A percentile compares a stretch with the other conserved stretches of the same genome.
Conservation (phyloP, 2,113 vertebrate species). For the Caranx melampygus region DNA sequence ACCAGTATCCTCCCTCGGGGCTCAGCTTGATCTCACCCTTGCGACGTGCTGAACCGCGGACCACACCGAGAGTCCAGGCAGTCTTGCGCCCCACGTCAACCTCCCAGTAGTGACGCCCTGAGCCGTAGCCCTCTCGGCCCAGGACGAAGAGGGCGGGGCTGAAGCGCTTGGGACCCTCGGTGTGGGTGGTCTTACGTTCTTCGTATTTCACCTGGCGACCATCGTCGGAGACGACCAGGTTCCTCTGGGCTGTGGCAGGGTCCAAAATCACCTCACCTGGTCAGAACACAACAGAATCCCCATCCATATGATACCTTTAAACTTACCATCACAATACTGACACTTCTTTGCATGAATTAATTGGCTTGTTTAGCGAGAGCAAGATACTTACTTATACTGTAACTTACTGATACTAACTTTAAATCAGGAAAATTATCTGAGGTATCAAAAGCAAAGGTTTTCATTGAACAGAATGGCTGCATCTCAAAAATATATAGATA, state of each 20-base stretch:
- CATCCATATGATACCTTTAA: too few relatives aligned
- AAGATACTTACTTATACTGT: too few relatives aligned
- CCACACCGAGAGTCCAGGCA: constrained; percentile 83
- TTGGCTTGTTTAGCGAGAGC: too few relatives aligned
- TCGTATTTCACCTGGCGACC: constrained; percentile 82
- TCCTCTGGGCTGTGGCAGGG: constrained; percentile 79
- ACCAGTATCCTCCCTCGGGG: constrained; percentile 84
- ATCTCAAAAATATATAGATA: too few relatives aligned
- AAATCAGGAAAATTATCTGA: too few relatives aligned
- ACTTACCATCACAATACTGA: background rate
- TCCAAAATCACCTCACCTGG: constrained; percentile 84
- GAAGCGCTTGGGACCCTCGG: constrained; percentile 77
- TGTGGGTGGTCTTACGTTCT: constrained; percentile 66
- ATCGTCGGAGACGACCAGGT: constrained; percentile 79
- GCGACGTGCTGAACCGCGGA: constrained; percentile 66
- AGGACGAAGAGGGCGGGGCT: constrained; percentile 83
- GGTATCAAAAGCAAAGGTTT: too few relatives aligned
- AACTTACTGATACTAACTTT: too few relatives aligned
- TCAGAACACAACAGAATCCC: background rate
- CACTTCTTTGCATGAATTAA: too few relatives aligned
- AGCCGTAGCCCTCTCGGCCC: constrained; percentile 71
- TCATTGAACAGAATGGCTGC: too few relatives aligned
- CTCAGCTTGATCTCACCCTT: constrained; percentile 85
- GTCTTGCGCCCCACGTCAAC: constrained; percentile 80
- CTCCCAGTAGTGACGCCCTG: constrained; percentile 86